phyloP scores from a whole-genome alignment of 2,113 vertebrate genomes.

The Conger conger region DNA sequence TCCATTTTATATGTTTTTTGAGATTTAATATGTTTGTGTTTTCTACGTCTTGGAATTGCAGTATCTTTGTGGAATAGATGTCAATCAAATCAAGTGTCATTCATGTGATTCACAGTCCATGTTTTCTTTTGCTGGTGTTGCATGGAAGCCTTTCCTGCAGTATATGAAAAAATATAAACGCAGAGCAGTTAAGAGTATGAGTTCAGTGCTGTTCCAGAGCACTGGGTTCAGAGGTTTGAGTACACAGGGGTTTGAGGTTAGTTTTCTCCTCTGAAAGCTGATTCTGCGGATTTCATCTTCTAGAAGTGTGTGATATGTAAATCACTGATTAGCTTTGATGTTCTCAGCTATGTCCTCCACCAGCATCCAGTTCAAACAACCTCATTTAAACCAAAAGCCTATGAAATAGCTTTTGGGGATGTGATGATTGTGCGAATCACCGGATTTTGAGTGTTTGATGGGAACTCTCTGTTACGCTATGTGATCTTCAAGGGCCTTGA shows the following conservation, averaged over 20 bases:
- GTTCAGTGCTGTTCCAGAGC: not conserved
- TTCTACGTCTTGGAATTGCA: too few species aligned
- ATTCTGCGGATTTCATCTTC: not conserved
- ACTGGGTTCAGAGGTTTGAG: not conserved
- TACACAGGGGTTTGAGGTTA: not conserved
- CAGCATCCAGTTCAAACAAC: not conserved
- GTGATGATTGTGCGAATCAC: not conserved
- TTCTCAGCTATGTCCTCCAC: not conserved
- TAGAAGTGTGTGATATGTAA: not conserved
- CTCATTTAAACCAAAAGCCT: not conserved
- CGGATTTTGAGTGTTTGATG: not conserved
- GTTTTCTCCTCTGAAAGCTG: not conserved
- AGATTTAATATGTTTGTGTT: too few species aligned
- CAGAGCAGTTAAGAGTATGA: not conserved
- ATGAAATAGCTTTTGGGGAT: not conserved
- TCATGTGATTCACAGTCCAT: not conserved
- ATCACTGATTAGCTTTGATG: not conserved
- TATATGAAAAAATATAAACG: not conserved
- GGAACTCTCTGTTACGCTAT: not conserved
- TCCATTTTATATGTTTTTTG: too few species aligned
- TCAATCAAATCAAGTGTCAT: not conserved
- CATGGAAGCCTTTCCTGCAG: not conserved
- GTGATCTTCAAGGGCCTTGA: not conserved
- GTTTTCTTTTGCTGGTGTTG: not conserved
- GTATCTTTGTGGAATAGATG: too few species aligned